phyloP scores from a whole-genome alignment of 2,113 vertebrate species.

The Cynopterus brachyotis region DNA sequence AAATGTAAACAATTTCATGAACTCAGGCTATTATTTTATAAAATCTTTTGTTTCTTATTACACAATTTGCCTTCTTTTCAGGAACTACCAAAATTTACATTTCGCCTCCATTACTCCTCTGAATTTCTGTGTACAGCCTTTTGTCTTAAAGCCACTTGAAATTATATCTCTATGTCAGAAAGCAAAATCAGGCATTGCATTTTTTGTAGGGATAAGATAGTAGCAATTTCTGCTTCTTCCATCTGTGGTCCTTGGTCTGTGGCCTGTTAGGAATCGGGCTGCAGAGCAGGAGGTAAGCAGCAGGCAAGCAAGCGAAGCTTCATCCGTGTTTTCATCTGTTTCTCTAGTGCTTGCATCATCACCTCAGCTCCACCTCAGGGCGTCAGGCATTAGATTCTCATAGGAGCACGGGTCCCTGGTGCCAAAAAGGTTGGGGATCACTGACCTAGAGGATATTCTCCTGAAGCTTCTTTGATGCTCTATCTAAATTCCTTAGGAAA shows the following conservation, averaged over 20 bases:
- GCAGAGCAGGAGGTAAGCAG: no score
- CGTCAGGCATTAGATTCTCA: no score
- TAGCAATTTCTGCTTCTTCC: not conserved
- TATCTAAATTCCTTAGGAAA: not conserved
- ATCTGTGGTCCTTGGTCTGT: not conserved
- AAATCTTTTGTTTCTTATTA: not conserved
- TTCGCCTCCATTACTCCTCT: not conserved
- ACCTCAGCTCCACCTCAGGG: no score
- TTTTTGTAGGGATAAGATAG: not conserved
- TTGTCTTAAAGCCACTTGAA: constrained; percentile 40
- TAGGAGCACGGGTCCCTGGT: no score
- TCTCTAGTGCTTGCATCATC: no score
- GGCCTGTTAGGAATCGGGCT: no score
- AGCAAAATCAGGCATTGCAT: not conserved
- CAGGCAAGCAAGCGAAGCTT: no score
- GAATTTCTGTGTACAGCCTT: not conserved
- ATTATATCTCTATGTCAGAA: constrained; percentile 11
- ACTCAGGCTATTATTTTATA: not conserved
- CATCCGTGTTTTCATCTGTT: no score
- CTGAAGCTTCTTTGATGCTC: not conserved
- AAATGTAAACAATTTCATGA: not conserved
- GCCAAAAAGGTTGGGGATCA: no score
- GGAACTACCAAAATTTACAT: not conserved
- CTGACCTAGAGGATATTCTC: not conserved
- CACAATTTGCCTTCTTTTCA: not conserved